Evolutionary conservation across 2,113 vertebrate species (phyloP).

Genomic region (Anolis carolinensis): DNA sequence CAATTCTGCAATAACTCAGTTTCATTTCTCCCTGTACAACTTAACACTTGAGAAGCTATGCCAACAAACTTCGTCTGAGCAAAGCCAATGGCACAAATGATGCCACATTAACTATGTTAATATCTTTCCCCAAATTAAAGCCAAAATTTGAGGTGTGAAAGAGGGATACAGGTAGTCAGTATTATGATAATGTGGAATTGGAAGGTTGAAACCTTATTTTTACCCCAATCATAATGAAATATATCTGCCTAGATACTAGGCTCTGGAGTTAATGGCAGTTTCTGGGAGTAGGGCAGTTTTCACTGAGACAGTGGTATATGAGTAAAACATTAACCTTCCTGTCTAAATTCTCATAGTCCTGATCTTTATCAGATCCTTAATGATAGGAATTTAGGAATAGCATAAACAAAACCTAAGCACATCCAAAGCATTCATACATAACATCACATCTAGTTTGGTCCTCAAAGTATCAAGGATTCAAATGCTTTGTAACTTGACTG

Average conservation of each 20-base stretch:
- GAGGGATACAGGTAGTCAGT: too few relatives aligned
- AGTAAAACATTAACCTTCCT: background rate
- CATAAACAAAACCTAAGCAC: background rate
- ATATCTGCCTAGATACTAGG: too few relatives aligned
- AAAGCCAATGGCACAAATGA: too few relatives aligned
- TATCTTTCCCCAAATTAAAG: too few relatives aligned
- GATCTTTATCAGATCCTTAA: background rate
- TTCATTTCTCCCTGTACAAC: conserved; percentile 32
- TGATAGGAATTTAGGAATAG: background rate
- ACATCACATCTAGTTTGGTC: background rate
- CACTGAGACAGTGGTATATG: background rate
- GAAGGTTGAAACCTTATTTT: too few relatives aligned
- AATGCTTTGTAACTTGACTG: background rate
- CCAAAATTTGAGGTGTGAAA: too few relatives aligned
- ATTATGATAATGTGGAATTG: too few relatives aligned
- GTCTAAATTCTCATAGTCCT: background rate
- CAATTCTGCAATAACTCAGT: accelerated
- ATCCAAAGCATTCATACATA: background rate
- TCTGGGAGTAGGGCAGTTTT: background rate
- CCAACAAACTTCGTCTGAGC: too few relatives aligned
- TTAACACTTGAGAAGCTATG: too few relatives aligned
- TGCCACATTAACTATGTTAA: too few relatives aligned
- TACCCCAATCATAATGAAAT: too few relatives aligned
- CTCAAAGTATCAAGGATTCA: background rate
- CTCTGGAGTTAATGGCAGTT: background rate